Evolutionary conservation across 2,797 vertebrate species (phyloP).

Genomic region (Amblyopsis hoosieri): DNA sequence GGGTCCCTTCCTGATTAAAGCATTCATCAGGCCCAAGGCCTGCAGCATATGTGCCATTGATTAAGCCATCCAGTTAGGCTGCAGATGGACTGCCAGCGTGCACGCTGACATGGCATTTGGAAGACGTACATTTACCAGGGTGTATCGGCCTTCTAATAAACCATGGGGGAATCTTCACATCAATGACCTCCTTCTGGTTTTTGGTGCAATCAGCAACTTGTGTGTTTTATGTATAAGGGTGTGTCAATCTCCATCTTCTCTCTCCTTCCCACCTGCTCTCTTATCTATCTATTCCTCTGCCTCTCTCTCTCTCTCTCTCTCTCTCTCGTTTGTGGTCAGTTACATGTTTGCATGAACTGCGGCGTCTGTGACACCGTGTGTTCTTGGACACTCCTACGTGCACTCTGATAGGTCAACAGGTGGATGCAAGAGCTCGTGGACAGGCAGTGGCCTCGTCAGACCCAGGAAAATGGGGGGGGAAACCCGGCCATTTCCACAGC

Average conservation of each 20-base stretch:
- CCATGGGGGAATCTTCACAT: conserved; percentile 33
- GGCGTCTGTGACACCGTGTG: too few species aligned
- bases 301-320: too few species aligned
- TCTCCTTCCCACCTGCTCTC: too few species aligned
- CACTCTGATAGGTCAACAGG: too few species aligned
- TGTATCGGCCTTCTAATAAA: not conserved
- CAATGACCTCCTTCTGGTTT: not conserved
- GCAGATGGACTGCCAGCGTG: conserved; percentile 42
- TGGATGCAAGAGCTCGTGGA: too few species aligned
- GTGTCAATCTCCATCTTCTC: not conserved
- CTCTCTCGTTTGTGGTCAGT: too few species aligned
- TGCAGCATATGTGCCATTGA: conserved; percentile 56
- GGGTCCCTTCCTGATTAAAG: conserved; percentile 60
- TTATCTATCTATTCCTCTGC: too few species aligned
- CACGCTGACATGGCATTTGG: conserved; percentile 43
- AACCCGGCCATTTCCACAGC: conserved; percentile 48
- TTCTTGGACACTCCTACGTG: too few species aligned
- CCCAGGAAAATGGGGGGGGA: conserved; percentile 2
- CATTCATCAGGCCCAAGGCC: conserved; percentile 62
- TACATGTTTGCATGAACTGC: too few species aligned
- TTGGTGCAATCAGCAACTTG: conserved; percentile 29
- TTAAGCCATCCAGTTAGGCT: conserved; percentile 59
- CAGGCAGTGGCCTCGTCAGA: conserved; percentile 39
- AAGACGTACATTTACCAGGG: conserved; percentile 14
- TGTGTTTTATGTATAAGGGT: not conserved